Evolutionary conservation across 2,113 vertebrate genomes (phyloP).

Genomic region (Chitala chitala): DNA sequence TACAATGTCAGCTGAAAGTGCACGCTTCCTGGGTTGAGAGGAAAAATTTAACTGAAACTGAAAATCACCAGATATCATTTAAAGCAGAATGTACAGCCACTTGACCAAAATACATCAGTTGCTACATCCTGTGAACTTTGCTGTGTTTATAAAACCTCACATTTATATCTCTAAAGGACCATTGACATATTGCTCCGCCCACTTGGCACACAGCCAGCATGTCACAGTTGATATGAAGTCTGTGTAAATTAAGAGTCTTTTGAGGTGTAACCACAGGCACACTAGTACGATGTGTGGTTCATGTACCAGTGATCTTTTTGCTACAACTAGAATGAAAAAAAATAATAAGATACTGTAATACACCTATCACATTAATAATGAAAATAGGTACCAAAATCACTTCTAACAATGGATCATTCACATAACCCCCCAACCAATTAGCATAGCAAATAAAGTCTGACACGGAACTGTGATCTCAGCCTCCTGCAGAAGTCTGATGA

Average conservation of each 20-base stretch:
- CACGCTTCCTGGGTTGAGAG: neutral
- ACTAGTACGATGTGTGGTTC: neutral
- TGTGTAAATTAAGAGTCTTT: too few species aligned
- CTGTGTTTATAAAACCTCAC: neutral
- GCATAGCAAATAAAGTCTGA: too few species aligned
- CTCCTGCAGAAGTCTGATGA: too few species aligned
- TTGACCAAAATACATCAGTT: neutral
- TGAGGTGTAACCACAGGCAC: neutral
- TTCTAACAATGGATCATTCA: too few species aligned
- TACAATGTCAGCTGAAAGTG: neutral
- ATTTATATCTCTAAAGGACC: neutral
- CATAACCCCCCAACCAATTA: too few species aligned
- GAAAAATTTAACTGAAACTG: neutral
- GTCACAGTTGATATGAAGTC: neutral
- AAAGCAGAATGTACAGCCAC: neutral
- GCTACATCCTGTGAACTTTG: neutral
- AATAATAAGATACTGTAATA: too few species aligned
- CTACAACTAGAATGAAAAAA: too few species aligned
- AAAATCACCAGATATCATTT: neutral
- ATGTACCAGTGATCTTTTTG: too few species aligned
- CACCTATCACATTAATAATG: too few species aligned
- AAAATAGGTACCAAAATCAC: too few species aligned
- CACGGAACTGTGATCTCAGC: too few species aligned
- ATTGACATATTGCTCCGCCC: neutral
- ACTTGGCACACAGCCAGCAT: neutral